phyloP scores from a whole-genome alignment of 2,797 vertebrate genomes.

The Lagodon rhomboides region DNA sequence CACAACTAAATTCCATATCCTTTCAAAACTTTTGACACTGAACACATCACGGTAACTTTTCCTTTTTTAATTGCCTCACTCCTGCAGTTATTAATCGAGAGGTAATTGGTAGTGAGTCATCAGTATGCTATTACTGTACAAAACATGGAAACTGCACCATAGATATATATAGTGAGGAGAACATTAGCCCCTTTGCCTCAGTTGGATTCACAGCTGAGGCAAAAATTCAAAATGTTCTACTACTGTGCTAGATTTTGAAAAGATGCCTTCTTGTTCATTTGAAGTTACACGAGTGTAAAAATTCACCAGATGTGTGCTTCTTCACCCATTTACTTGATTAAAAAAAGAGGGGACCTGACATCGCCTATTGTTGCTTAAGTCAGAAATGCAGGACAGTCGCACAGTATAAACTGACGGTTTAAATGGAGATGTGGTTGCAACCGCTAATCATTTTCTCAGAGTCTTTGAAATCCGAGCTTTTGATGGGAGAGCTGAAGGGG shows the following conservation, averaged over 20 bases:
- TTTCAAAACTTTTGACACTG: not conserved
- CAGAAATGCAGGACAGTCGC: not conserved
- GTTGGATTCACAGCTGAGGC: too few relatives aligned
- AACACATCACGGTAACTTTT: not conserved
- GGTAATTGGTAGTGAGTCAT: slow-evolving; percentile 6
- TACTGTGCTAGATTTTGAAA: slow-evolving; percentile 1
- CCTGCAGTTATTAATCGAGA: not conserved
- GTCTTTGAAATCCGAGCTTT: slow-evolving; percentile 20
- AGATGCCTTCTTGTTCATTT: not conserved
- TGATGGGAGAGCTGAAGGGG: slow-evolving; percentile 20
- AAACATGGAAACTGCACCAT: not conserved
- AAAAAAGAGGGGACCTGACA: not conserved
- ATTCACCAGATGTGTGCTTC: not conserved
- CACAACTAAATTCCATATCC: not conserved
- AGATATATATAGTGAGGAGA: not conserved
- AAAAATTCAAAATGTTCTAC: not conserved
- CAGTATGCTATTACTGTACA: not conserved
- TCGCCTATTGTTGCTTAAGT: not conserved
- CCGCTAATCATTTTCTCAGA: slow-evolving; percentile 16
- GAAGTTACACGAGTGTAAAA: not conserved
- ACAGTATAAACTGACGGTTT: slow-evolving; percentile 1
- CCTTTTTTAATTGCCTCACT: not conserved
- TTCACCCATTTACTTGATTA: slow-evolving; percentile 1
- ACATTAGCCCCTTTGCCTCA: not conserved
- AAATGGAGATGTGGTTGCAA: slow-evolving; percentile 2